Conservation (phyloP, 2,113 vertebrate genomes). For the Platycercus adscitus region DNA sequence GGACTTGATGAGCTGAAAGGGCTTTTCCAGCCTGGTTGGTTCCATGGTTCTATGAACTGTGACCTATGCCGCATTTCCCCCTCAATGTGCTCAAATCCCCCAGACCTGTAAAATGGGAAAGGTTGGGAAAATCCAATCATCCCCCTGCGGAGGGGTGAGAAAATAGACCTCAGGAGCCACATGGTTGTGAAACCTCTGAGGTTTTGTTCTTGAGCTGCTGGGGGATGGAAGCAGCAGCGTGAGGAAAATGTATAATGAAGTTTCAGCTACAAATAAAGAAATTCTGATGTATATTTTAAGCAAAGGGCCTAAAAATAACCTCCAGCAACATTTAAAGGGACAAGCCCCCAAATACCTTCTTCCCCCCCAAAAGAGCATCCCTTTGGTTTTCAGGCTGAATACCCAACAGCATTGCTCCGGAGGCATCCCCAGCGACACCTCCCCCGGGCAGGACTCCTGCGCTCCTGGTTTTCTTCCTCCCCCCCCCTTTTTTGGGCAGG, state of each 20-base stretch:
- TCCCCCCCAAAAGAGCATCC: neutral
- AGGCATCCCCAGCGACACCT: accelerated
- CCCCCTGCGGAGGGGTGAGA: accelerated
- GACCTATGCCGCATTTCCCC: neutral
- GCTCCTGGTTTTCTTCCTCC: accelerated
- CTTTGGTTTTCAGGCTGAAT: neutral
- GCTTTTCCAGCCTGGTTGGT: neutral
- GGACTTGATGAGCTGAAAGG: neutral
- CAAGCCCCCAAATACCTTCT: neutral
- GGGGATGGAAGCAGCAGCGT: accelerated
- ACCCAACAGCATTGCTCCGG: accelerated
- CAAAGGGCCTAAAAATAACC: slow-evolving; percentile 53
- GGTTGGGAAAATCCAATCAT: neutral
- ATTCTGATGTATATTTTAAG: slow-evolving; percentile 3
- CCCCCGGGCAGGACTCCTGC: accelerated
- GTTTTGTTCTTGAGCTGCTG: neutral
- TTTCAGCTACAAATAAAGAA: neutral
- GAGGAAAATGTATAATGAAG: neutral
- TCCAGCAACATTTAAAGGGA: slow-evolving; percentile 56
- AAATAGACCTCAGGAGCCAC: neutral
- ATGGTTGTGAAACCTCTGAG: neutral
- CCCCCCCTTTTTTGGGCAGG: accelerated
- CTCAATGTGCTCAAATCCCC: neutral
- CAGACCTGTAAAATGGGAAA: neutral
- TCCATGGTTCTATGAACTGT: neutral